Evolutionary conservation across 2,888 invertebrate genomes (phyloP), one percentile per base, ranked within the genome.

Genomic region (Hedychridium roseum): DNA sequence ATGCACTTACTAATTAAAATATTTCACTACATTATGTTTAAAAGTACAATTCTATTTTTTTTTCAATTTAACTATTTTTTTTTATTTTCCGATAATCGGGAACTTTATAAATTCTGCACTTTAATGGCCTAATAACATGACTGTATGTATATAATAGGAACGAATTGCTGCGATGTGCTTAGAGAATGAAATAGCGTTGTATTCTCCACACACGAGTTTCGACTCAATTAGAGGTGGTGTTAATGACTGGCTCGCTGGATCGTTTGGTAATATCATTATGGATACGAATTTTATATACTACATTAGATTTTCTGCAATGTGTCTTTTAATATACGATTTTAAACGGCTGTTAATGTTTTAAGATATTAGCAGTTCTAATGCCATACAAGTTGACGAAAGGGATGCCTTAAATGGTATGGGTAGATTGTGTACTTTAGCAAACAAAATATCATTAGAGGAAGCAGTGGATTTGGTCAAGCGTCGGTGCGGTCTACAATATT

Each of bases 171-270:
- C 90, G 0, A 84, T 85, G 60, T 91, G 96, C 69, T 80, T 97
- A 42, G 90, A 90, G 71, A 88, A 92, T 52, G 86, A 88, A 48
- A 94, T 97, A 57, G 91, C 93, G 0, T 81, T 97, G 2, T 97
- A 91, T 77, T 95, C 95, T 0, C 97, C 97, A 0, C 97, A 97
- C 72, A 97, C 97, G 0, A 85, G 89, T 32, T 93, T 93, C 86
- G 97, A 97, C 79, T 84, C 88, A 26, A 85, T 92, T 3, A 76
- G 81, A 47, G 90, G 90, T 4, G 97, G 97, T 1, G 91, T 97
- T 0, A 96, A 94, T 73, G 96, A 97, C 78, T 96, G 96, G 95
- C 81, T 97, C n/a, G 87, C 90, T 2, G 83, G 84, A 35, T 85
- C 88, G 28, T 90, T 92, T 42, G 65, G 73, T 61, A 44, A 43